Evolutionary conservation across 2,888 invertebrate species (phyloP).

Genomic region (Diploptera punctata): DNA sequence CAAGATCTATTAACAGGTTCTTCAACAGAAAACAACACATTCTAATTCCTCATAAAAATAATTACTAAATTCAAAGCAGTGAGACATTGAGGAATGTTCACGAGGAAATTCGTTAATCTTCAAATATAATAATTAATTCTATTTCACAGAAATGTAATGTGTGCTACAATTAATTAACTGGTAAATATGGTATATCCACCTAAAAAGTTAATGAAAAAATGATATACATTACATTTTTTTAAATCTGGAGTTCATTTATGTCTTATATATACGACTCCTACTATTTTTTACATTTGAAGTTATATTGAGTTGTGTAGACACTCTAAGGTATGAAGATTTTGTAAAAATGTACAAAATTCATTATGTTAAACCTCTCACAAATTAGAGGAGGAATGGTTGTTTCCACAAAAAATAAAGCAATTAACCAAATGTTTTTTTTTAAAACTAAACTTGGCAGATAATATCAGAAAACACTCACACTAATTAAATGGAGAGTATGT

Average conservation of each 20-base stretch:
- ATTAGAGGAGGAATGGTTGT: constrained; percentile 34
- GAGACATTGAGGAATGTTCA: constrained; percentile 29
- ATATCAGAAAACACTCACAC: constrained; percentile 34
- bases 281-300: constrained; percentile 25
- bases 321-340: constrained; percentile 36
- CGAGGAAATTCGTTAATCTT: constrained; percentile 28
- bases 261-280: constrained; percentile 32
- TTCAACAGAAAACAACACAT: constrained; percentile 23
- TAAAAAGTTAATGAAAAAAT: constrained; percentile 28
- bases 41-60: constrained; percentile 28
- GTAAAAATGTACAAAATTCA: constrained; percentile 43
- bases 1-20: constrained; percentile 22
- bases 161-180: constrained; percentile 31
- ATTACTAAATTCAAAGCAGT: constrained; percentile 35
- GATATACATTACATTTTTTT: constrained; percentile 27
- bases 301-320: constrained; percentile 30
- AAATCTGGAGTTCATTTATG: constrained; percentile 18
- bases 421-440: constrained; percentile 22
- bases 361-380: constrained; percentile 35
- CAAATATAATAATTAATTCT: constrained; percentile 26
- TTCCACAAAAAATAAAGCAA: constrained; percentile 34
- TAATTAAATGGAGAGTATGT: constrained; percentile 14
- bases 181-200: constrained; percentile 30
- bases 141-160: constrained; percentile 26
- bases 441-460: constrained; percentile 27